A percentile compares a stretch with the other conserved stretches of the same genome.
Evolutionary conservation across 2,113 vertebrate genomes (phyloP).

Genomic region (Chaetura pelagica): DNA sequence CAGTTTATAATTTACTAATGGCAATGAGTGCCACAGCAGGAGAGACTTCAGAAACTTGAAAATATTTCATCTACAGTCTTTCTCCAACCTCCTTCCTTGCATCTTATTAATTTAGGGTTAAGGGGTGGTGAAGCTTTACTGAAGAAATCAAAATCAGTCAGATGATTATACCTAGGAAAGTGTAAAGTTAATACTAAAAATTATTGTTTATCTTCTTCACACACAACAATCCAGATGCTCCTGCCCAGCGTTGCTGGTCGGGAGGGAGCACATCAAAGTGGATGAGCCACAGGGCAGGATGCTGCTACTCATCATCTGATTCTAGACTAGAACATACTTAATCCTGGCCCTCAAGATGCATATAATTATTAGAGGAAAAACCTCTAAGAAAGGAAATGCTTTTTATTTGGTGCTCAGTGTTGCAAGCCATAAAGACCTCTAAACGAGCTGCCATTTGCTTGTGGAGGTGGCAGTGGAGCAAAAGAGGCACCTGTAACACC

Average conservation of each 20-base stretch:
- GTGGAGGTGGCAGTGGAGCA: neutral
- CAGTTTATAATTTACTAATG: neutral
- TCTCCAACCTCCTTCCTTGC: neutral
- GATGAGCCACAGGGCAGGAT: neutral
- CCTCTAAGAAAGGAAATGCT: neutral
- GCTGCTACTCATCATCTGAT: neutral
- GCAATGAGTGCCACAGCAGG: neutral
- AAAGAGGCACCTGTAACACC: neutral
- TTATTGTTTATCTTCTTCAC: neutral
- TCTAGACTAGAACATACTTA: neutral
- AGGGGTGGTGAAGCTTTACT: neutral
- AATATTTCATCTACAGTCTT: neutral
- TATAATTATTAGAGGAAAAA: neutral
- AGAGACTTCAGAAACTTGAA: neutral
- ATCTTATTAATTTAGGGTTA: neutral
- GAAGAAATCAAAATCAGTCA: neutral
- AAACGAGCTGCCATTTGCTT: neutral
- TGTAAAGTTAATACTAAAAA: neutral
- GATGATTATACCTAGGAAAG: neutral
- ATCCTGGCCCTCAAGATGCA: neutral
- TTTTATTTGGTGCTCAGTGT: neutral
- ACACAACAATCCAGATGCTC: accelerated
- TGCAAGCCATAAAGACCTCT: neutral
- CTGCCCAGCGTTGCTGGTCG: neutral
- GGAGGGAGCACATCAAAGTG: neutral